Conservation (phyloP, 2,888 invertebrate genomes). For the Ephialtes manifestator region DNA sequence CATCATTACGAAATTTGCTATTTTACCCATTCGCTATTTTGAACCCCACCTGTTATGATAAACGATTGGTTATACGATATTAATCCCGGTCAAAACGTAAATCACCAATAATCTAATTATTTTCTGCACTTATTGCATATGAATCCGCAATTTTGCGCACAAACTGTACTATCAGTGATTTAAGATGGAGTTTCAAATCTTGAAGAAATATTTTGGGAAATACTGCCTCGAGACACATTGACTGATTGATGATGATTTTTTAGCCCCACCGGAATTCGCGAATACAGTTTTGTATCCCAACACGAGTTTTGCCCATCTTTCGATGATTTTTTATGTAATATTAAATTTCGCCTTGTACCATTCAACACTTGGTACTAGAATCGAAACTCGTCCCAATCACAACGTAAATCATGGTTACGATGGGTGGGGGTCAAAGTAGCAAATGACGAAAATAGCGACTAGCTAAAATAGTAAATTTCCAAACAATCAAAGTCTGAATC, state of each 20-base stretch:
- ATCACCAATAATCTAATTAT: constrained; percentile 30
- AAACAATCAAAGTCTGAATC: too few relatives aligned
- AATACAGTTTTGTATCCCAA: too few relatives aligned
- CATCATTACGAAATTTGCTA: too few relatives aligned
- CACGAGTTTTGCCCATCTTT: too few relatives aligned
- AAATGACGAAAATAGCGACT: too few relatives aligned
- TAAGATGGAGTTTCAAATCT: not conserved
- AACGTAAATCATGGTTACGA: too few relatives aligned
- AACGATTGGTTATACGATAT: constrained; percentile 37
- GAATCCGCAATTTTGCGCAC: not conserved
- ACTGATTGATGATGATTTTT: constrained; percentile 74
- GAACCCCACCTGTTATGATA: too few relatives aligned
- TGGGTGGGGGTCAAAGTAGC: too few relatives aligned
- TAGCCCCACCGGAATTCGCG: not conserved
- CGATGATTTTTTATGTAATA: too few relatives aligned
- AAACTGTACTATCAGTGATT: not conserved
- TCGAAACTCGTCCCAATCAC: not conserved
- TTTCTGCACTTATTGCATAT: constrained; percentile 23
- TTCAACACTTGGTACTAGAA: constrained; percentile 42
- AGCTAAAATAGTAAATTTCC: too few relatives aligned
- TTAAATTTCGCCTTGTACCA: constrained; percentile 64
- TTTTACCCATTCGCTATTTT: too few relatives aligned
- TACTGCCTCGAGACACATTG: constrained; percentile 82
- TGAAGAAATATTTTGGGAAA: constrained; percentile 67
- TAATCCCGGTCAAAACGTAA: constrained; percentile 16